A percentile compares a stretch with the other conserved stretches of the same genome.
Evolutionary conservation across 2,113 vertebrate genomes (phyloP).

Genomic region (Psophia crepitans): DNA sequence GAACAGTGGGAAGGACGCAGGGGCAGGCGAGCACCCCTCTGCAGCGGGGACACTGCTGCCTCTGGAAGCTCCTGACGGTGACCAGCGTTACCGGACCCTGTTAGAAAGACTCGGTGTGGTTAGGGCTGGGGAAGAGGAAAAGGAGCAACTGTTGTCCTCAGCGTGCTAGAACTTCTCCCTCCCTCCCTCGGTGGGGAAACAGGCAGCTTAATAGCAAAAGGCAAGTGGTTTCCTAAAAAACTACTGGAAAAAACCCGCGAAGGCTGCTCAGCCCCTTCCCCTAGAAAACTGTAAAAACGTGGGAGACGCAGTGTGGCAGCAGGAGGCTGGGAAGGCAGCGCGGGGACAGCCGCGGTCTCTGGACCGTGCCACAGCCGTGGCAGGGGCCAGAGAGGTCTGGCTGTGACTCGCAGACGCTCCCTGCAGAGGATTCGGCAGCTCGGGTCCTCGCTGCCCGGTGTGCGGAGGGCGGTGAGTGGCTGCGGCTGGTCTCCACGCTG

Average conservation of each 20-base stretch:
- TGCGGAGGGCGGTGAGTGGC: background rate
- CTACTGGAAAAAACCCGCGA: background rate
- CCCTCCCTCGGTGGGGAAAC: background rate
- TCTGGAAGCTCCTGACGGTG: background rate
- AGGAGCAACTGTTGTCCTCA: background rate
- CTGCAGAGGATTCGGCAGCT: background rate
- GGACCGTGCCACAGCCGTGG: background rate
- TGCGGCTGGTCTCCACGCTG: background rate
- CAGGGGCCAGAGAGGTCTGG: background rate
- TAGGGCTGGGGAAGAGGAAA: background rate
- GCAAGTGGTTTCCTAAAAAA: conserved; percentile 45
- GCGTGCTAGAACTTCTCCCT: background rate
- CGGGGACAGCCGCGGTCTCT: background rate
- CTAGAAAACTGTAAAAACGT: background rate
- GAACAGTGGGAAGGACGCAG: background rate
- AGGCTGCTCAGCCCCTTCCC: background rate
- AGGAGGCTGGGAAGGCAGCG: background rate
- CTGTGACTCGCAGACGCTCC: background rate
- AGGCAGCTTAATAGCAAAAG: background rate
- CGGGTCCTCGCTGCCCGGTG: background rate
- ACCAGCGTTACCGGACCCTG: background rate
- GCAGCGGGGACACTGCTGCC: background rate
- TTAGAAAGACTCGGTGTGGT: background rate
- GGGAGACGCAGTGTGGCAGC: background rate
- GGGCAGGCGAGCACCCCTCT: background rate